Base-by-base conservation (phyloP, 2,113 vertebrate species). In the Paraplagusia blochii region DNA sequence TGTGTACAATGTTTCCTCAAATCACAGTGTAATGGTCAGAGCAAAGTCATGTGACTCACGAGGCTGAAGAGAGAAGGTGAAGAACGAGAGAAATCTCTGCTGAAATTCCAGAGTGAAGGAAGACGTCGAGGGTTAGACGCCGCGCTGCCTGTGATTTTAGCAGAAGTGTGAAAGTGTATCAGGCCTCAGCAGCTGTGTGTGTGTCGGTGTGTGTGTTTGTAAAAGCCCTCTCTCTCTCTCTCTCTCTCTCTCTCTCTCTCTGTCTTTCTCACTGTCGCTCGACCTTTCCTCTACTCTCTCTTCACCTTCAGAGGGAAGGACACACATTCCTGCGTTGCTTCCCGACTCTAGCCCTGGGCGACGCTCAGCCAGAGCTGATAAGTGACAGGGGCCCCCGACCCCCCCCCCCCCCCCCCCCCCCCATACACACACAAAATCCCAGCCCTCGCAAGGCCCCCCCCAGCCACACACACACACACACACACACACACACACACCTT, bases 241-340 rank as follows among this genome's bases (percentile, higher is more conserved):
- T n/a, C n/a, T n/a, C n/a, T n/a, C n/a, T n/a, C n/a, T n/a, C n/a
- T n/a, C n/a, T n/a, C n/a, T n/a, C n/a, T n/a, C n/a, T n/a, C n/a
- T n/a, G n/a, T n/a, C 33, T 55, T 66, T 42, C 47, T 64, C 61
- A 80, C 49, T 56, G 61, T 67, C 42, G 44, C 68, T 44, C 62
- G 55, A 66, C 60, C 75, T 29, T 83, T 69, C 66, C 78, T 82
- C 72, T 79, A 70, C 54, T 79, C 77, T 85, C 75, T 79, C 87
- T 85, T 89, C 90, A 91, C 89, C 90, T 92, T 91, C 89, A 89
- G 85, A 90, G 84, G 74, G 77, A 89, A 91, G 90, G 90, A 90
- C 89, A 84, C 84, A 66, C 88, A 90, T 91, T 91, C 90, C 90
- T 81, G 75, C 33, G 46, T 85, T 58, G 84, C 87, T 89, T 89